These are phyloP conservation scores for Dolichoris vasculosae DNA, from an alignment of 1,140 invertebrate species.

Conservation along the genomic window DNA sequence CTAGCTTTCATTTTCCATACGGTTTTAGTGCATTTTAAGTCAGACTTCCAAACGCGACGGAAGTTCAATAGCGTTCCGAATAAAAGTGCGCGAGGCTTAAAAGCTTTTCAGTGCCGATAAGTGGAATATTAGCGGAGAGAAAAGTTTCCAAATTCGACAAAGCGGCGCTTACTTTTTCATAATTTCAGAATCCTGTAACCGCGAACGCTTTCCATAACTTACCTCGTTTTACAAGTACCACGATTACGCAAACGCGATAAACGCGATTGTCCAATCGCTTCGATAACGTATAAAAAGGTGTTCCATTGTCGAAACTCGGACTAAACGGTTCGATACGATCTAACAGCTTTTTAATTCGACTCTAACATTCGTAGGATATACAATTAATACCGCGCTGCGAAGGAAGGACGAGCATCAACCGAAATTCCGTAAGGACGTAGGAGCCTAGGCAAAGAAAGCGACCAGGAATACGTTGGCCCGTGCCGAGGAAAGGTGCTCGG, in stretches of 20 bases:
- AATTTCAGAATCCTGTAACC: no score
- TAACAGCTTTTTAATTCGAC: neutral
- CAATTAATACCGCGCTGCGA: no score
- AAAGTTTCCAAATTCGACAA: no score
- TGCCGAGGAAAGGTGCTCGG: constrained; percentile 44
- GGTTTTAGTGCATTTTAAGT: constrained; percentile 4
- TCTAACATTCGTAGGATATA: neutral
- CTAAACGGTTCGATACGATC: neutral
- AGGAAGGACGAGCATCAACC: neutral
- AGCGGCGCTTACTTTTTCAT: no score
- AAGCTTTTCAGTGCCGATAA: neutral
- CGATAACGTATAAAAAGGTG: neutral
- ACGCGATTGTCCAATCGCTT: no score
- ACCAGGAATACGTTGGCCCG: neutral
- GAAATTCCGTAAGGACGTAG: neutral
- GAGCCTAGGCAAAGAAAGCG: constrained; percentile 12
- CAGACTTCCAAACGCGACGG: neutral
- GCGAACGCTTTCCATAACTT: no score
- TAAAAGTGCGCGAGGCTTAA: neutral
- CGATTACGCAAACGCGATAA: no score
- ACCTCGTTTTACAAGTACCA: no score
- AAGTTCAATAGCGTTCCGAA: neutral
- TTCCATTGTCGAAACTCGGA: neutral
- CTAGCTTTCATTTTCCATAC: constrained; percentile 41
- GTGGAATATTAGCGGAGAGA: neutral